phyloP scores from a whole-genome alignment of 1,140 invertebrate species.

The Micrasema longulum region DNA sequence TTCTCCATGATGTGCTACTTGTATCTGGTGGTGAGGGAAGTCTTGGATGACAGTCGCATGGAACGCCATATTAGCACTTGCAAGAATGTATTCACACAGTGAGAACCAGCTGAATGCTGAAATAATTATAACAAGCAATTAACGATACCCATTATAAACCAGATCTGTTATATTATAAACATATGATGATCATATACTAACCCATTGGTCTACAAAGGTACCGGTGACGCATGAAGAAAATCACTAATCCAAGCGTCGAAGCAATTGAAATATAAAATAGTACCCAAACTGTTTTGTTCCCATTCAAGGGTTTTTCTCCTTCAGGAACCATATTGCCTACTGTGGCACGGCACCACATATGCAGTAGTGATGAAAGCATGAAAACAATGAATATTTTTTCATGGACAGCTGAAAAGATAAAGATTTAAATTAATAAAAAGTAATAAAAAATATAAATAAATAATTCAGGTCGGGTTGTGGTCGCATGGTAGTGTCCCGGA shows the following conservation, averaged over 20 bases:
- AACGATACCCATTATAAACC: background rate
- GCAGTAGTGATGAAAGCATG: constrained; percentile 87
- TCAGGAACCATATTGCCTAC: constrained; percentile 62
- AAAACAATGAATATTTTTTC: constrained; percentile 94
- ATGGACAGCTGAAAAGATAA: constrained; percentile 81
- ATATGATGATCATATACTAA: constrained; percentile 65
- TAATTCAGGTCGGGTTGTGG: no score
- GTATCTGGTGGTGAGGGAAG: constrained; percentile 83
- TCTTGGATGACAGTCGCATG: constrained; percentile 88
- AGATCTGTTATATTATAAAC: background rate
- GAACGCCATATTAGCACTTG: constrained; percentile 91
- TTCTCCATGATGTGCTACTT: constrained; percentile 72
- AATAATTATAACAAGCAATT: constrained; percentile 55
- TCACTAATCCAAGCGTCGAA: constrained; percentile 83
- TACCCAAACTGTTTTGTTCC: constrained; percentile 67
- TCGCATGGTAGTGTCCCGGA: no score
- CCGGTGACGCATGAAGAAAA: constrained; percentile 90
- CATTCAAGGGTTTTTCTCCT: constrained; percentile 60
- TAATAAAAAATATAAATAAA: no score
- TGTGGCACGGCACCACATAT: constrained; percentile 80
- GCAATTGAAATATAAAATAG: constrained; percentile 81
- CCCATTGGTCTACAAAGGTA: constrained; percentile 88
- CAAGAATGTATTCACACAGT: constrained; percentile 91
- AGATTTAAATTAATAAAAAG: no score
- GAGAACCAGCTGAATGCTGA: constrained; percentile 95